Conservation (phyloP, 2,113 vertebrate genomes). For the Dendropsophus ebraccatus region DNA sequence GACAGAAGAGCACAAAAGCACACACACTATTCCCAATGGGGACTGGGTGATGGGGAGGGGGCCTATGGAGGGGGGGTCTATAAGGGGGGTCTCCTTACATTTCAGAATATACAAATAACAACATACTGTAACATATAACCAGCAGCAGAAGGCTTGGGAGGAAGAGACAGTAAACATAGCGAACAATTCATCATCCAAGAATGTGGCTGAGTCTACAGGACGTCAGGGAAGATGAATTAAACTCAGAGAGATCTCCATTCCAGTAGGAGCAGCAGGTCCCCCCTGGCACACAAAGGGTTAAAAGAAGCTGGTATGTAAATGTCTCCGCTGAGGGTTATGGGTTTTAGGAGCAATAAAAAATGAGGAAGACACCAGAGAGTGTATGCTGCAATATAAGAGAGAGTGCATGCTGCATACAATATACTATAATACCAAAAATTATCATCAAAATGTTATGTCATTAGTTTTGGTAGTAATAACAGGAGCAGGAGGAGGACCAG, state of each 20-base stretch:
- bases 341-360: background rate
- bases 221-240: slow-evolving; percentile 47
- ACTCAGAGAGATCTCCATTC: slow-evolving; percentile 1
- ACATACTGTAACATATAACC: background rate
- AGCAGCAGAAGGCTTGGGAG: background rate
- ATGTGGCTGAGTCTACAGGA: slow-evolving; percentile 30
- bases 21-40: slow-evolving; percentile 29
- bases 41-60: background rate
- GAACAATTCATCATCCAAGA: slow-evolving; percentile 42
- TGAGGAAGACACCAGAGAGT: background rate
- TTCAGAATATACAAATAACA: slow-evolving; percentile 14
- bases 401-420: background rate
- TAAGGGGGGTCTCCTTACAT: background rate
- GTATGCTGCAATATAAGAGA: background rate
- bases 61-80: background rate
- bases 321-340: background rate
- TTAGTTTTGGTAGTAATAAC: too few species aligned
- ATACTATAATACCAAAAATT: too few species aligned
- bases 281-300: slow-evolving; percentile 10
- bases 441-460: too few species aligned
- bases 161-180: slow-evolving; percentile 25
- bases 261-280: background rate
- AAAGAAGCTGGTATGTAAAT: slow-evolving; percentile 14
- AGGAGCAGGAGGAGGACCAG: too few species aligned
- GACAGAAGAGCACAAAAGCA: slow-evolving; percentile 27